Base-by-base conservation (phyloP, 1,140 invertebrate genomes). In the Pantala flavescens region DNA sequence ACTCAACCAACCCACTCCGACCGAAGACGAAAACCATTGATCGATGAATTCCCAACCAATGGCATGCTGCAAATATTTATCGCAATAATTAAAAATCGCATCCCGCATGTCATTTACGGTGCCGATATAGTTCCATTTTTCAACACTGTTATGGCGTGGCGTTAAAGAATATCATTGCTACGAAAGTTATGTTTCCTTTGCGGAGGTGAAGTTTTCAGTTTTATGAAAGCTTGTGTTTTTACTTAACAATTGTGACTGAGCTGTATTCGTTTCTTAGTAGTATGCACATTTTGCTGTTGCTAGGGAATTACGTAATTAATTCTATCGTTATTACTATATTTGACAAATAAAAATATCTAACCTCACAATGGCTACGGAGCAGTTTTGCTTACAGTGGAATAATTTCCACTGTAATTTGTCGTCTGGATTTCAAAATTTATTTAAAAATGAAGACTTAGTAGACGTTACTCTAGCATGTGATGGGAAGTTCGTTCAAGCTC, bases 401-500 rank as follows among this genome's bases (percentile, higher is more conserved):
- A 76, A 76, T 42, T 74, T 74, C 28, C 73, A 75, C 23, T 55
- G 24, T 23, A 76, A 74, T 28, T 24, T 76, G 5, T 36, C 73
- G 21, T 36, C 73, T 21, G 75, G 71, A 21, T 76, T 76, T 63
- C 36, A 76, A n/a, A 24, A 76, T n/a, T 63, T 76, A 43, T 76
- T 82, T 19, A 78, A 79, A 70, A 79, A 81, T 70, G 79, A 82
- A 77, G 77, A 80, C 36, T 80, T 83, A 77, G 81, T 83, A 19
- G 83, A 84, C 77, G 82, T 84, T n/a, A 84, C 83, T n/a, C 73
- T 84, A 55, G 82, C 83, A 14, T 84, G 83, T 78, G 82, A 82
- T 71, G 83, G 83, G 28, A 75, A 78, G 23, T 80, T 77, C 70
- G 72, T 84, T 16, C 81, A 82, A 75, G 83, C 83, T 24, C 83